These are phyloP conservation scores for Cryptus armator DNA, from an alignment of 2,888 invertebrate genomes.

Conservation along the genomic window DNA sequence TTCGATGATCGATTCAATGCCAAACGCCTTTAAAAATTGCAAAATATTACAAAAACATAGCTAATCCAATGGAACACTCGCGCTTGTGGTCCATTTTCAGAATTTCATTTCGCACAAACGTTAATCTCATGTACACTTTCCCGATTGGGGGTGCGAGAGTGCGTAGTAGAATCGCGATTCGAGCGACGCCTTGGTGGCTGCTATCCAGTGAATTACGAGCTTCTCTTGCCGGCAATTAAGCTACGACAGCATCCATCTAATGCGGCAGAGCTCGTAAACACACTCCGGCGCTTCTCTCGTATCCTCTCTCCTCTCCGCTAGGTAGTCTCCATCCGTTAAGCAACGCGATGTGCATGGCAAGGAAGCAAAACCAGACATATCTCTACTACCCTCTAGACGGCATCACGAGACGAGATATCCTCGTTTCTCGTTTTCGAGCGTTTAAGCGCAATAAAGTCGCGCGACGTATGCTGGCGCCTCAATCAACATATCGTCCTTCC, in stretches of 20 bases:
- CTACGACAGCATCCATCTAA: constrained; percentile 79
- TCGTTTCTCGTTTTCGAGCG: constrained; percentile 60
- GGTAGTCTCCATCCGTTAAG: constrained; percentile 39
- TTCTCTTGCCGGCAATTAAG: constrained; percentile 77
- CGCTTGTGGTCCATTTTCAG: neutral
- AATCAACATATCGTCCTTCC: constrained; percentile 56
- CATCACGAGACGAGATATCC: constrained; percentile 56
- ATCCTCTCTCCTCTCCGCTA: constrained; percentile 37
- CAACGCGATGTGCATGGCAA: constrained; percentile 43
- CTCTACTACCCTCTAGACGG: constrained; percentile 37
- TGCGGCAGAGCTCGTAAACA: constrained; percentile 79
- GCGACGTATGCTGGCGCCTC: constrained; percentile 58
- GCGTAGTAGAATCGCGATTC: constrained; percentile 51
- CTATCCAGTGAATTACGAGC: constrained; percentile 75
- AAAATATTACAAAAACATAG: neutral
- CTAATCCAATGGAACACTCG: neutral
- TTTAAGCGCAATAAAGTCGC: constrained; percentile 73
- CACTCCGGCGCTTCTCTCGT: constrained; percentile 69
- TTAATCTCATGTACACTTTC: neutral
- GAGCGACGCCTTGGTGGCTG: constrained; percentile 62
- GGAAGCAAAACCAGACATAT: constrained; percentile 53
- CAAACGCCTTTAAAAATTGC: no score
- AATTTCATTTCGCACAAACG: neutral
- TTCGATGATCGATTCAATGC: no score
- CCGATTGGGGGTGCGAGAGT: neutral